Percentiles rank a stretch among this genome's conserved stretches.
phyloP scores from a whole-genome alignment of 2,888 invertebrate species.

The Drosophila robusta region DNA sequence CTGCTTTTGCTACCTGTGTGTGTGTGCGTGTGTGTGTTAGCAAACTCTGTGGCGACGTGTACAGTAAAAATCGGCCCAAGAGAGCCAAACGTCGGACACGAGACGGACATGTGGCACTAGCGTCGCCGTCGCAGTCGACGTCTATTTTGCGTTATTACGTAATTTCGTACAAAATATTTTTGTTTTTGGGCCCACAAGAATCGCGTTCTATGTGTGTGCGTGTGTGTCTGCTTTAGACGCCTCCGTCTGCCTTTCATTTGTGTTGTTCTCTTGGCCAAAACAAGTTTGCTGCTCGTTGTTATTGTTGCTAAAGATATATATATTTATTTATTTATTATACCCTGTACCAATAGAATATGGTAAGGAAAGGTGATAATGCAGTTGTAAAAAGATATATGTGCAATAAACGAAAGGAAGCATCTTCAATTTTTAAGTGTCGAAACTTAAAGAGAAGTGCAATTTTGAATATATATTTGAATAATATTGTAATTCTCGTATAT shows the following conservation, averaged over 20 bases:
- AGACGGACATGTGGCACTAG: conserved; percentile 54
- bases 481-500: too few relatives aligned
- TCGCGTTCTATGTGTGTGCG: conserved; percentile 6
- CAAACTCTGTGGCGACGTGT: conserved; percentile 55
- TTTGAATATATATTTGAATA: too few relatives aligned
- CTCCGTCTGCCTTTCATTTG: conserved; percentile 60
- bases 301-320: conserved; percentile 9
- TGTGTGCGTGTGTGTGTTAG: conserved; percentile 18
- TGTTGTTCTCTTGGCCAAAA: conserved; percentile 57
- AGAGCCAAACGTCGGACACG: conserved; percentile 20
- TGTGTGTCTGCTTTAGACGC: conserved; percentile 28
- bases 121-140: conserved; percentile 38
- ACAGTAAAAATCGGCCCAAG: conserved; percentile 44
- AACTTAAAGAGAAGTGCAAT: too few relatives aligned
- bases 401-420: too few relatives aligned
- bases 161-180: conserved; percentile 46
- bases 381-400: too few relatives aligned
- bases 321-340: conserved; percentile 34
- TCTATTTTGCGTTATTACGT: conserved; percentile 69
- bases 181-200: conserved; percentile 55
- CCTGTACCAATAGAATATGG: neutral
- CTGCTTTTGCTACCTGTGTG: conserved; percentile 8
- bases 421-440: too few relatives aligned
- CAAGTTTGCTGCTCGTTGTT: conserved; percentile 47
- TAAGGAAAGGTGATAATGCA: too few relatives aligned